Percentiles rank a stretch among this genome's conserved stretches.
These are phyloP conservation scores for Celastrina argiolus DNA, from an alignment of 2,888 invertebrate genomes.

Conservation along the genomic window DNA sequence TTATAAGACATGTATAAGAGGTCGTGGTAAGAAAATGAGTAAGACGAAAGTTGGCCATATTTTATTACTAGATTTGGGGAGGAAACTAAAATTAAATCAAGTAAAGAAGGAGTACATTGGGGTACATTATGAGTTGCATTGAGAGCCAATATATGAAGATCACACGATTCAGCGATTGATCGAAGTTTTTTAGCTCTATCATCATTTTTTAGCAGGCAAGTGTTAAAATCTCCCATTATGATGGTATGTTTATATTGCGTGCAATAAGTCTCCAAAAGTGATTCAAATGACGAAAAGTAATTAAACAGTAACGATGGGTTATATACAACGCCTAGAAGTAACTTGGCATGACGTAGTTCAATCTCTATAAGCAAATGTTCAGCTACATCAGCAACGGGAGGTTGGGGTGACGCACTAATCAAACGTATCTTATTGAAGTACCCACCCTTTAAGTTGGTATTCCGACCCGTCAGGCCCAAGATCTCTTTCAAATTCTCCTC, in stretches of 20 bases:
- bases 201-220: not conserved
- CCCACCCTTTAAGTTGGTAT: too few species aligned
- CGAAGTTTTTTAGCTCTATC: constrained; percentile 5
- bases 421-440: too few species aligned
- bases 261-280: not conserved
- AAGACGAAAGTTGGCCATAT: too few species aligned
- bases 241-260: not conserved
- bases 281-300: constrained; percentile 1
- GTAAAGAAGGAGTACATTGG: too few species aligned
- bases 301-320: not conserved
- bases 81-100: too few species aligned
- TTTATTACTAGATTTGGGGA: too few species aligned
- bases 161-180: constrained; percentile 5
- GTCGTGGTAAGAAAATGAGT: too few species aligned
- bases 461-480: too few species aligned
- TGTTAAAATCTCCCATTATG: constrained; percentile 19
- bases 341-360: not conserved
- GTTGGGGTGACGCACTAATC: not conserved
- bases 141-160: too few species aligned
- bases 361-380: constrained; percentile 11
- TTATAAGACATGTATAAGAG: too few species aligned
- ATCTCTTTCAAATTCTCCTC: too few species aligned
- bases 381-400: not conserved
- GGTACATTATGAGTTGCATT: too few species aligned
- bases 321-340: constrained; percentile 13